These are phyloP conservation scores for Poliocrania exsul DNA, from an alignment of 2,797 vertebrate species.

Conservation along the genomic window DNA sequence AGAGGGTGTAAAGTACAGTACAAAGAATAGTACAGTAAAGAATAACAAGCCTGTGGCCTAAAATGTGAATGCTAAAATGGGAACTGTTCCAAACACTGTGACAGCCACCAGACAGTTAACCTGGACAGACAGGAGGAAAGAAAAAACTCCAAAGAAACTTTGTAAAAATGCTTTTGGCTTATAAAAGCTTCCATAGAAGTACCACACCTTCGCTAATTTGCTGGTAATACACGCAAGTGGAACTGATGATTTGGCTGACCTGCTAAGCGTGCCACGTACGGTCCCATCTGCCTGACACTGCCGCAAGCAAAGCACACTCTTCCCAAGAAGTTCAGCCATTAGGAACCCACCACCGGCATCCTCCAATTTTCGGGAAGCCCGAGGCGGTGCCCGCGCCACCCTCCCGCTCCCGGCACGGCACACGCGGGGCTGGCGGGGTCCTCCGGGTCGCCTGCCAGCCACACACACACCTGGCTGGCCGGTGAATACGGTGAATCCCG, in stretches of 20 bases:
- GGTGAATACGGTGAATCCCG: slow-evolving; percentile 72
- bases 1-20: not conserved
- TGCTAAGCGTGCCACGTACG: slow-evolving; percentile 15
- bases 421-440: not conserved
- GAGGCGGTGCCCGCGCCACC: not conserved
- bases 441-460: not conserved
- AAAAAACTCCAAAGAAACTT: slow-evolving; percentile 52
- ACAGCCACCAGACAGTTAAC: slow-evolving; percentile 62
- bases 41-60: not conserved
- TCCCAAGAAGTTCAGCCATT: slow-evolving; percentile 11
- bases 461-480: slow-evolving; percentile 79
- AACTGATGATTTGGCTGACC: slow-evolving; percentile 34
- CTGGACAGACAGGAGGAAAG: not conserved
- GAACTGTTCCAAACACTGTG: not conserved
- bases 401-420: not conserved
- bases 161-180: too few relatives aligned
- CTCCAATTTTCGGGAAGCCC: not conserved
- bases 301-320: slow-evolving; percentile 23
- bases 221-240: slow-evolving; percentile 49
- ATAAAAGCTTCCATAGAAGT: not conserved
- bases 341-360: slow-evolving; percentile 14
- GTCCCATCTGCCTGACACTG: not conserved
- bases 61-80: not conserved
- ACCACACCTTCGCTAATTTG: slow-evolving; percentile 62
- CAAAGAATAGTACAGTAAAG: not conserved